Conservation (phyloP, 1,140 invertebrate genomes). For the Drosophila auraria region DNA sequence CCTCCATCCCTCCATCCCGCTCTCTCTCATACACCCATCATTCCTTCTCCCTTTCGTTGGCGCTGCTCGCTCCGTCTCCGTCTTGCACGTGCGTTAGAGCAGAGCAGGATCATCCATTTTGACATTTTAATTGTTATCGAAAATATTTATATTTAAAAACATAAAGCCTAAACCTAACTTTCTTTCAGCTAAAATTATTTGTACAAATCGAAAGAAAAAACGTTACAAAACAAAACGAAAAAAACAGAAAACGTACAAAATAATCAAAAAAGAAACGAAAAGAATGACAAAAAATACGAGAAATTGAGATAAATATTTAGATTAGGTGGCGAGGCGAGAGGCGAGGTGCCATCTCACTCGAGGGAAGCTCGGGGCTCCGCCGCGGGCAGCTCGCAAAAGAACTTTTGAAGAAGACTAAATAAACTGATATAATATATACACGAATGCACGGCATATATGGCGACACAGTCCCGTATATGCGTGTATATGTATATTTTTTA, state of each 20-base stretch:
- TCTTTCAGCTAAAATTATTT: conserved; percentile 74
- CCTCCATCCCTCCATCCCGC: background rate
- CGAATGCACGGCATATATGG: conserved; percentile 40
- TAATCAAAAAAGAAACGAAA: conserved; percentile 41
- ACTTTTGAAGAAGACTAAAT: conserved; percentile 75
- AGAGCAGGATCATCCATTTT: conserved; percentile 22
- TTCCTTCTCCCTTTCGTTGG: conserved; percentile 41
- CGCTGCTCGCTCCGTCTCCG: conserved; percentile 28
- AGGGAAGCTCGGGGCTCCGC: conserved; percentile 58
- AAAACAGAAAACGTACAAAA: conserved; percentile 50
- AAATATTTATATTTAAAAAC: conserved; percentile 20
- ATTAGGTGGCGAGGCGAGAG: conserved; percentile 15
- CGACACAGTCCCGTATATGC: conserved; percentile 48
- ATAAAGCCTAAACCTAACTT: conserved; percentile 51
- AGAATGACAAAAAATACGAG: conserved; percentile 34
- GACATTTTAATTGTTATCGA: conserved; percentile 52
- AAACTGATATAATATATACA: conserved; percentile 69
- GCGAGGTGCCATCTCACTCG: conserved; percentile 44
- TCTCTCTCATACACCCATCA: background rate
- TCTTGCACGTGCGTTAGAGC: conserved; percentile 18
- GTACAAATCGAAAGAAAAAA: conserved; percentile 71
- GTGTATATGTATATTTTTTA: conserved; percentile 75
- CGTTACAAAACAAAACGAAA: conserved; percentile 53
- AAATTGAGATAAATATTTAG: conserved; percentile 44
- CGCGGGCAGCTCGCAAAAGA: conserved; percentile 58